phyloP scores from a whole-genome alignment of 2,113 vertebrate species.

The Numenius arquata region DNA sequence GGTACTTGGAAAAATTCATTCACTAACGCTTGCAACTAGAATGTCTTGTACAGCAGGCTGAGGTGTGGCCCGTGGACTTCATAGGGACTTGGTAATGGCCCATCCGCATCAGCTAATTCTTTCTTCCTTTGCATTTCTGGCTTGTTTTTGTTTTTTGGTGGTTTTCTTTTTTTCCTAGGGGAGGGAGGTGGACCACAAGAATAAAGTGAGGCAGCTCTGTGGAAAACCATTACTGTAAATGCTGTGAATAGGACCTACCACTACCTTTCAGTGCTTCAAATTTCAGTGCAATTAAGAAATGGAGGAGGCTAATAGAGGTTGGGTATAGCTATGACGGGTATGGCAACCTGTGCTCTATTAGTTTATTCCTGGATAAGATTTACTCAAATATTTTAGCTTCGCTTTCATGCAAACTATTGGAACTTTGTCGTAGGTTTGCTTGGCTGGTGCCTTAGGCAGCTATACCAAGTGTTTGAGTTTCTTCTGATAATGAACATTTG shows the following conservation, averaged over 20 bases:
- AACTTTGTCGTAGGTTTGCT: neutral
- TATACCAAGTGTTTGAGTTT: neutral
- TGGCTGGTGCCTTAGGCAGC: neutral
- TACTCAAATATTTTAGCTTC: neutral
- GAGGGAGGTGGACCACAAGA: neutral
- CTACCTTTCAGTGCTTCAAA: neutral
- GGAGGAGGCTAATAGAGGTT: neutral
- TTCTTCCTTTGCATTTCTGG: neutral
- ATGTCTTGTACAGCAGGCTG: neutral
- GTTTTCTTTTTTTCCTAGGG: neutral
- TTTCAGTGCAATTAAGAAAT: neutral
- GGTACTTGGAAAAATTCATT: neutral
- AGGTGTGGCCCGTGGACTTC: neutral
- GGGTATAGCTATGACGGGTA: neutral
- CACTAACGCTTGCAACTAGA: neutral
- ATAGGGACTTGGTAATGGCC: neutral
- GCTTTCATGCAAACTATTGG: neutral
- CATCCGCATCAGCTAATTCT: neutral
- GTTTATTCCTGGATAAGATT: neutral
- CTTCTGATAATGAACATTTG: neutral
- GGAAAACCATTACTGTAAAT: neutral
- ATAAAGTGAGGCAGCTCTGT: neutral
- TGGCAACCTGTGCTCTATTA: neutral
- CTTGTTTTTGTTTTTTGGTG: neutral
- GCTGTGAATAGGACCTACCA: neutral